Percentiles rank a stretch among this genome's conserved stretches.
These are phyloP conservation scores for Xylota segnis DNA, from an alignment of 2,888 invertebrate genomes.

Conservation along the genomic window DNA sequence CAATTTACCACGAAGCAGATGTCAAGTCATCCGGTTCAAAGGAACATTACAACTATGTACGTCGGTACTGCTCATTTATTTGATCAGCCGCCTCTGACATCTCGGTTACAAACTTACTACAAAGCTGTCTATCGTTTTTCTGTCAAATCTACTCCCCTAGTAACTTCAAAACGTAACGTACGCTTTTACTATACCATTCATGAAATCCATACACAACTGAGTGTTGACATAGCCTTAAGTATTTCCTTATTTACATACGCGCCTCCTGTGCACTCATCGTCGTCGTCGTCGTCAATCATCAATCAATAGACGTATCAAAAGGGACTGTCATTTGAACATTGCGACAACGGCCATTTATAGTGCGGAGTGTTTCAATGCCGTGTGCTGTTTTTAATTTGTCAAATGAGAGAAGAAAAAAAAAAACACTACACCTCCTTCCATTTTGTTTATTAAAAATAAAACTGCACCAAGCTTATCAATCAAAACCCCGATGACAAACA, in stretches of 20 bases:
- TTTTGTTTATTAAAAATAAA: slow-evolving; percentile 21
- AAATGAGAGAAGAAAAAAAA: neutral
- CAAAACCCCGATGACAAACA: slow-evolving; percentile 15
- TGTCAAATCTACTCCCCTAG: neutral
- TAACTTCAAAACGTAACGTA: slow-evolving; percentile 1
- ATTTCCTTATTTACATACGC: slow-evolving; percentile 27
- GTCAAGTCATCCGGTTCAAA: too few relatives aligned
- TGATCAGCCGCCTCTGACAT: neutral
- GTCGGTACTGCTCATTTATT: neutral
- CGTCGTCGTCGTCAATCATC: neutral
- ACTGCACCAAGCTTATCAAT: slow-evolving; percentile 39
- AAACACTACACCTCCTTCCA: neutral
- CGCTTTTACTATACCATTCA: slow-evolving; percentile 24
- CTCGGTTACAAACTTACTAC: neutral
- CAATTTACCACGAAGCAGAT: too few relatives aligned
- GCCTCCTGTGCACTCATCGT: slow-evolving; percentile 4
- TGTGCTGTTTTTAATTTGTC: slow-evolving; percentile 8
- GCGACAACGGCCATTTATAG: slow-evolving; percentile 9
- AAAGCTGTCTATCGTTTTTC: neutral
- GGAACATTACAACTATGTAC: too few relatives aligned
- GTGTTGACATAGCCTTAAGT: slow-evolving; percentile 9
- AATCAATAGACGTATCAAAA: slow-evolving; percentile 14
- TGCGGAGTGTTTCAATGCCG: neutral
- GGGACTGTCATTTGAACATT: neutral
- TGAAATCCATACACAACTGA: neutral